These are phyloP conservation scores for Megalops cyprinoides DNA, from an alignment of 2,797 vertebrate species.

Conservation along the genomic window DNA sequence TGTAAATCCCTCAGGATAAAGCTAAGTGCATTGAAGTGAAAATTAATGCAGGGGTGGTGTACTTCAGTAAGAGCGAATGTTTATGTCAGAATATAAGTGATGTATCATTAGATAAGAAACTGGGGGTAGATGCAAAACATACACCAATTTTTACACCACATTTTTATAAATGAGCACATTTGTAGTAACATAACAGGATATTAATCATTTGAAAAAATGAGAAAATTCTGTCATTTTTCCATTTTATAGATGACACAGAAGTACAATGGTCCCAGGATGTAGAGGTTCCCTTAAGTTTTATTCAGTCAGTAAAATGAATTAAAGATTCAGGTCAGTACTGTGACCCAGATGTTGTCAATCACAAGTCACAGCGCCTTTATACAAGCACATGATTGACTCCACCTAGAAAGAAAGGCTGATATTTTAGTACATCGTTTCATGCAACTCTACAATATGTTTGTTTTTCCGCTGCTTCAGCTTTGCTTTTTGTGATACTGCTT, in stretches of 20 bases:
- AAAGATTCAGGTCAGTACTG: not conserved
- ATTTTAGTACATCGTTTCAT: not conserved
- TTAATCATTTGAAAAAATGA: too few species aligned
- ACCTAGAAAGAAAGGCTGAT: not conserved
- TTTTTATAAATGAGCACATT: not conserved
- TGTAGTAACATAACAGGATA: not conserved
- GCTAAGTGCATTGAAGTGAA: not conserved
- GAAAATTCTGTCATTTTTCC: too few species aligned
- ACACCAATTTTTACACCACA: not conserved
- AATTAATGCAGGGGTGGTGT: not conserved
- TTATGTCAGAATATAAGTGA: too few species aligned
- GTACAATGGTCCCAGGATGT: not conserved
- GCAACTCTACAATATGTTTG: not conserved
- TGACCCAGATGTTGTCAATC: too few species aligned
- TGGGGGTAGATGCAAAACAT: too few species aligned
- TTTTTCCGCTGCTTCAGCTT: conserved; percentile 9
- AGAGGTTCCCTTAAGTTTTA: not conserved
- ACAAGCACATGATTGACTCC: not conserved
- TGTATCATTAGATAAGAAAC: too few species aligned
- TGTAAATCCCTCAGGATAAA: not conserved
- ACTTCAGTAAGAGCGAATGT: too few species aligned
- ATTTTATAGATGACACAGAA: too few species aligned
- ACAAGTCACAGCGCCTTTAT: too few species aligned
- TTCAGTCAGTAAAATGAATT: not conserved
- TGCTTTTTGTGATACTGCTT: conserved; percentile 17